Conservation (phyloP, 2,888 invertebrate genomes). For the Latrodectus elegans region DNA sequence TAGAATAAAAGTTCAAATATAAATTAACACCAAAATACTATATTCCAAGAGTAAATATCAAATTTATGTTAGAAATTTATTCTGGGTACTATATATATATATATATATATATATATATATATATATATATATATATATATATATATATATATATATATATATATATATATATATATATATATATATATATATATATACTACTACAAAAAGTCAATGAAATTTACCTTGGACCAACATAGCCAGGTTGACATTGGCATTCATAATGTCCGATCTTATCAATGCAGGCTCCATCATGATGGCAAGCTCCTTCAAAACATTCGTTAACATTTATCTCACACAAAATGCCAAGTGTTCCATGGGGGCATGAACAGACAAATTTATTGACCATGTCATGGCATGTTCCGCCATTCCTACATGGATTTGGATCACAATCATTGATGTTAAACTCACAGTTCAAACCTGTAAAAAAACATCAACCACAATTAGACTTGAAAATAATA, state of each 20-base stretch:
- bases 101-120: neutral
- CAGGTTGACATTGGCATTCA: constrained; percentile 84
- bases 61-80: neutral
- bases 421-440: constrained; percentile 96
- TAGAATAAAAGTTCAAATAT: neutral
- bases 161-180: neutral
- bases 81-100: neutral
- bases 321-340: constrained; percentile 94
- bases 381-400: constrained; percentile 95
- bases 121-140: neutral
- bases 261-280: constrained; percentile 94
- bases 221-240: constrained; percentile 82
- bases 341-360: constrained; percentile 93
- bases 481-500: neutral
- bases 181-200: neutral
- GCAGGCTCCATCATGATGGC: constrained; percentile 74
- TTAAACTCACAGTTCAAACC: constrained; percentile 95
- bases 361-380: constrained; percentile 93
- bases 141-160: neutral
- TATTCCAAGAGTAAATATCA: neutral
- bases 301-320: constrained; percentile 89
- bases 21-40: neutral
- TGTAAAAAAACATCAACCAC: constrained; percentile 77
- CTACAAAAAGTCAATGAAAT: neutral
- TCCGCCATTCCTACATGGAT: constrained; percentile 95